Conservation (phyloP, 2,797 vertebrate genomes). For the Danio jaintianensis region DNA sequence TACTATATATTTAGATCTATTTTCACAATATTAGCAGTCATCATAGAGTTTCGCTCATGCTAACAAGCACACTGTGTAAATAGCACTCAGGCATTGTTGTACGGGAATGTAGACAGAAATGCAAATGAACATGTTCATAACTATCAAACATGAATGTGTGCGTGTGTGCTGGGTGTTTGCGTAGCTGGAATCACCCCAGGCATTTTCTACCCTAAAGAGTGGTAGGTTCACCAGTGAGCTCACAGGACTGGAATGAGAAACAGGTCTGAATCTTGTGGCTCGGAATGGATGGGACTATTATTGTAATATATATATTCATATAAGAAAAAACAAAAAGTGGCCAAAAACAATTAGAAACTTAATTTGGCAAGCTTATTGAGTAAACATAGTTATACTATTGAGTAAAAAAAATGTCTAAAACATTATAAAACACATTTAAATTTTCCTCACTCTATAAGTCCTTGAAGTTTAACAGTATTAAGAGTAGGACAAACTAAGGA, state of each 20-base stretch:
- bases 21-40: no score
- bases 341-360: not conserved
- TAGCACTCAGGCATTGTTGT: not conserved
- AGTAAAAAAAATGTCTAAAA: no score
- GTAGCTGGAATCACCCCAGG: not conserved
- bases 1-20: no score
- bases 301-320: not conserved
- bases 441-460: no score
- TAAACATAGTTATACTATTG: no score
- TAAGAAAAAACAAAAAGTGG: not conserved
- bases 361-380: no score
- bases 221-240: slow-evolving; percentile 39
- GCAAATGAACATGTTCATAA: slow-evolving; percentile 1
- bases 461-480: no score
- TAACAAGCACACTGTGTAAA: not conserved
- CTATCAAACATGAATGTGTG: not conserved
- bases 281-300: not conserved
- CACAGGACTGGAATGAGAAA: slow-evolving; percentile 49
- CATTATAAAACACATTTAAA: no score
- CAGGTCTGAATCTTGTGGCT: not conserved
- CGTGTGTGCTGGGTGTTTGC: slow-evolving; percentile 3
- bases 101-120: slow-evolving; percentile 16
- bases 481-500: no score
- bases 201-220: slow-evolving; percentile 44
- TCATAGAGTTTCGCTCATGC: not conserved